Base-by-base conservation (phyloP, 2,888 invertebrate species). In the Ferrisia virgata region DNA sequence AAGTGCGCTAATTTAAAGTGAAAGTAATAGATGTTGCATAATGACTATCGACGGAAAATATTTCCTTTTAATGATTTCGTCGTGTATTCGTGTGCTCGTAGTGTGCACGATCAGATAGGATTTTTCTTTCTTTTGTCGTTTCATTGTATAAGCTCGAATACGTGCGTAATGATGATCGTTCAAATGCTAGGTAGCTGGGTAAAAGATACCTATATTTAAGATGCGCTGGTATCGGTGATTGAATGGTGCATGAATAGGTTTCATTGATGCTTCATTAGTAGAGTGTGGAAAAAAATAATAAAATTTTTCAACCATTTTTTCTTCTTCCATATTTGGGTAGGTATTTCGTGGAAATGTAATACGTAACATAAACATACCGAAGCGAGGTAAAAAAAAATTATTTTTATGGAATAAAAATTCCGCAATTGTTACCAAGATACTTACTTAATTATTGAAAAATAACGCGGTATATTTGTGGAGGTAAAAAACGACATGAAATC, bases 21-120 rank as follows among this genome's bases (percentile, higher is more conserved):
- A 64, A 64, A 64, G 64, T 64, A 64, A 64, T 64, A 64, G 64
- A 64, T 13, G 64, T 64, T 64, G 64, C 64, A 64, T 64, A 64
- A 64, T 64, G 53, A 22, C 53, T 22, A 28, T 64, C 28, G 64
- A 64, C 64, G 64, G 28, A 64, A 64, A 64, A 64, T 28, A 64
- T 64, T 64, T 64, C 64, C 64, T 64, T n/a, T 64, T 53, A 64
- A 64, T 64, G 64, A 64, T 28, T 64, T 64, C 28, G 64, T 28
- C 28, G 64, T 64, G 28, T 31, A 28, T 28, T 28, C 28, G 64
- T 31, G 53, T 53, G 53, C 8, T 47, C 47, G 22, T 53, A 2
- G 53, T 18, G 22, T 53, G 53, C 64, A 28, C 64, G 64, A 64
- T 64, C 64, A 28, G 64, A 64, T 64, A 64, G 64, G 31, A 1